Base-by-base conservation (phyloP, 2,888 invertebrate genomes). In the Acanthococcus lagerstroemiae region DNA sequence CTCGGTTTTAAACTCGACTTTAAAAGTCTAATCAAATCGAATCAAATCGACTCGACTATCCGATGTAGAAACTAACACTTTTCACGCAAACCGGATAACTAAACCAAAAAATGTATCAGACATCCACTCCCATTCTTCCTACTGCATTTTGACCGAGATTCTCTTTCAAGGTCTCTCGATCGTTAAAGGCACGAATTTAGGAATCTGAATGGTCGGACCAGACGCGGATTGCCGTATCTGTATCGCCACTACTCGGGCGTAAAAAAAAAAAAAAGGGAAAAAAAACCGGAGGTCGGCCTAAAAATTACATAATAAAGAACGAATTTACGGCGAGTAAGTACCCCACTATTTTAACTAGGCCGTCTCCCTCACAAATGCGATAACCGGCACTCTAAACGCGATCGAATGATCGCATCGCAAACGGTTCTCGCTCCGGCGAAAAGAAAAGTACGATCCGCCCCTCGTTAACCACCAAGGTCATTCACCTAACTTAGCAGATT, bases 381-480 rank as follows among this genome's bases (percentile, higher is more conserved):
- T 4, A 45, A 45, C 19, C 19, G 46, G 46, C 19, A 45, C 15
- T 45, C 15, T 45, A 5, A 15, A 30, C 56, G 19, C 30, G 44
- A 37, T 22, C 15, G 27, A 22, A 21, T 21, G 37, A 30, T 37
- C 30, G 45, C 44, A 45, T 45, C 44, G 24, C 22, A 45, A 45
- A 24, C 45, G 26, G 17, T 7, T 22, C 24, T 24, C 4, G 57
- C 21, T 44, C 26, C 37, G 44, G 57, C 26, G 45, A 58, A 58
- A 58, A 25, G 57, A 44, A 58, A 58, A 58, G 57, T 58, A 44
- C 21, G 57, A 44, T 58, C 57, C 57, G 57, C 57, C 57, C 57
- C 57, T 46, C 26, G 57, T 58, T 46, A 58, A 58, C 44, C 25
- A 25, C 44, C 44, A 58, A 58, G 57, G 57, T 25, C 44, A 58